phyloP scores from a whole-genome alignment of 2,797 vertebrate genomes.

The Psittacula derbiana region DNA sequence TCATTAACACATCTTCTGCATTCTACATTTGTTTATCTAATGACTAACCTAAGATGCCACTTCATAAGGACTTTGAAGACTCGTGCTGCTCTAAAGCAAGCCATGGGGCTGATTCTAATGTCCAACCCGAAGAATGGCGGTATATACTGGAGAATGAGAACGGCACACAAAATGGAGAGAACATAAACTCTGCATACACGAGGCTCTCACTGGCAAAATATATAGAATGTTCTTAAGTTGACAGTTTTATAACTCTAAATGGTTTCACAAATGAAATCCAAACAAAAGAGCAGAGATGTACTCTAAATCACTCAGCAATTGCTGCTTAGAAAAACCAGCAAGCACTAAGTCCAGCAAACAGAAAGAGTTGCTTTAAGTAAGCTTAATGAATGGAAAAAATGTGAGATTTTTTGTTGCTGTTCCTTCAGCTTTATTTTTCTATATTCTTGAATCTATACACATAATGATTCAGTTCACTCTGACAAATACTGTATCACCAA shows the following conservation, averaged over 20 bases:
- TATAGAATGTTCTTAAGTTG: constrained; percentile 30
- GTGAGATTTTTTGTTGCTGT: not conserved
- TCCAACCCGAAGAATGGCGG: not conserved
- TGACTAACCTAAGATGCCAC: not conserved
- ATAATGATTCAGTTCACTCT: not conserved
- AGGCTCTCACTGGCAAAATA: not conserved
- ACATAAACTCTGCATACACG: not conserved
- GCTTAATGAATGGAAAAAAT: constrained; percentile 8
- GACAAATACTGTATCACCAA: not conserved
- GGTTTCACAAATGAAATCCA: constrained; percentile 52
- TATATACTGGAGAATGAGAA: not conserved
- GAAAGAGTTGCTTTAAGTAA: constrained; percentile 10
- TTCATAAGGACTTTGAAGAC: not conserved
- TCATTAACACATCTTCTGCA: not conserved
- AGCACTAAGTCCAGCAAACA: constrained; percentile 36
- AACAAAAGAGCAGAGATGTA: constrained; percentile 42
- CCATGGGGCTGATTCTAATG: not conserved
- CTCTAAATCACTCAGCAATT: constrained; percentile 60
- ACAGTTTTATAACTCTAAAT: constrained; percentile 62
- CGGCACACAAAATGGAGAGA: not conserved
- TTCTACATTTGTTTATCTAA: not conserved
- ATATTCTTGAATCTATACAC: not conserved
- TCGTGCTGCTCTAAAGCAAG: not conserved
- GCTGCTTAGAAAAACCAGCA: constrained; percentile 43
- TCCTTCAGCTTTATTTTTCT: constrained; percentile 20